Conservation (phyloP, 2,888 invertebrate genomes). For the Digitonthophagus gazella region DNA sequence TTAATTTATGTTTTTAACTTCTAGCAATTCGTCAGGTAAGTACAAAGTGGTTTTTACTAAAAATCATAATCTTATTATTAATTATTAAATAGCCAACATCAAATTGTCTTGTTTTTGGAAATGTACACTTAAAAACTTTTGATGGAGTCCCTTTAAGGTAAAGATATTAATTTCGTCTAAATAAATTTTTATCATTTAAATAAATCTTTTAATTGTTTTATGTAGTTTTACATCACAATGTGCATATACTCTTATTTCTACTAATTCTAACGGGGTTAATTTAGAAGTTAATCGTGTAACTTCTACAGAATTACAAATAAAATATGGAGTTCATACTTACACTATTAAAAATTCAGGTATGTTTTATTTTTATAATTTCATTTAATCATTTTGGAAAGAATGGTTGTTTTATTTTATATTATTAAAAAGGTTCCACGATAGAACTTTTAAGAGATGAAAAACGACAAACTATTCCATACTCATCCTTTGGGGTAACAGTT, state of each 20-base stretch:
- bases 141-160: neutral
- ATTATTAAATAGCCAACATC: neutral
- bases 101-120: neutral
- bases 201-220: neutral
- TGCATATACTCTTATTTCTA: neutral
- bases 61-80: too few relatives aligned
- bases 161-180: neutral
- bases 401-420: neutral
- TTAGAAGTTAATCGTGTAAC: neutral
- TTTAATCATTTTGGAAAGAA: neutral
- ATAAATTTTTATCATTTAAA: too few relatives aligned
- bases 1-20: too few relatives aligned
- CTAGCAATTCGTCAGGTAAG: too few relatives aligned
- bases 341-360: conserved; percentile 6
- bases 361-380: neutral
- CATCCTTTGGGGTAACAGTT: neutral
- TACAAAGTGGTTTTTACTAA: too few relatives aligned
- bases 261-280: neutral
- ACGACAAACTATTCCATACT: neutral
- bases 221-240: neutral
- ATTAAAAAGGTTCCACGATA: neutral
- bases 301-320: neutral
- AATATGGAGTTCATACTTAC: neutral
- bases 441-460: neutral
- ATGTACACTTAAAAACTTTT: conserved; percentile 1